Evolutionary conservation across 2,888 invertebrate genomes (phyloP), one percentile per base, ranked within the genome.

Genomic region (Steinernema hermaphroditum): DNA sequence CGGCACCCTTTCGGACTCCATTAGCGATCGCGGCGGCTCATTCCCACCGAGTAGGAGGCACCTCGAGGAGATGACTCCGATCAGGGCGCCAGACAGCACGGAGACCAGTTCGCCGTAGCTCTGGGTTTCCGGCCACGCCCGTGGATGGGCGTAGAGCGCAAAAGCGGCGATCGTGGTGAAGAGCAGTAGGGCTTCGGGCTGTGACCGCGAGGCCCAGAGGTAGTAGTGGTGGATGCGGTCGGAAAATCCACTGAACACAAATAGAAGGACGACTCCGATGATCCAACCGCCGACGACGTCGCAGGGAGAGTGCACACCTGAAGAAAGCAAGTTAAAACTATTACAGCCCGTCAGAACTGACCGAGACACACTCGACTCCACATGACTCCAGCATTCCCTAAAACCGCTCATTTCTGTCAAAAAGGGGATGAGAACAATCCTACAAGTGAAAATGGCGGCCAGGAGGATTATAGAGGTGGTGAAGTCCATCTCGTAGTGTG

Each of bases 111-210:
- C 78, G 57, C 75, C 76, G 50, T 72, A 78, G 70, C 78, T 78
- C 74, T 78, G 78, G 27, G 78, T 78, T 62, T 78, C 78, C 0
- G 78, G 78, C 78, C 78, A 78, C 16, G 77, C 74, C 2, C 78
- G 71, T 4, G 78, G 78, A 29, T 77, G 77, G 27, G 76, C 34
- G 37, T 46, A 72, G 12, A 74, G 69, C n/a, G 75, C 69, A 41
- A 77, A 29, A 12, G 71, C 41, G 46, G 74, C 32, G 68, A 72
- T 29, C 37, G 71, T 32, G 29, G 71, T 19, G 54, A 72, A 76
- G 68, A 76, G 37, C 34, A 71, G 73, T 19, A 14, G 37, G 29
- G 68, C 69, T 14, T 69, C 44, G 19, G 72, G 50, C 12, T 41
- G 37, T 2, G 68, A 68, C 24, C 41, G 68, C 4, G 75, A 75